Evolutionary conservation across 1,140 invertebrate genomes (phyloP), one percentile per base, ranked within the genome.

Genomic region (Drosophila equinoxialis): DNA sequence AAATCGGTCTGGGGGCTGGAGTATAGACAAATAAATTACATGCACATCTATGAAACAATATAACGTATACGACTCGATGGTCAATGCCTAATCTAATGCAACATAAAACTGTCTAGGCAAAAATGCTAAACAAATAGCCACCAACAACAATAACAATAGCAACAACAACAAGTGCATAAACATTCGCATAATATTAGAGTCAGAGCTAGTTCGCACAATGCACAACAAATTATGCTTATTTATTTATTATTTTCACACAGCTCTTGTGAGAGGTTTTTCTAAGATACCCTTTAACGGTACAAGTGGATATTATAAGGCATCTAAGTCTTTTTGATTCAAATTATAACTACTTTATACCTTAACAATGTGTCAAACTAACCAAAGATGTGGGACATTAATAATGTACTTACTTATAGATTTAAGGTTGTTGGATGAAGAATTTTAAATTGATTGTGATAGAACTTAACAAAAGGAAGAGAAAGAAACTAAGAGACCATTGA

Each of bases 91-190:
- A 75, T 85, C 74, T 75, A 72, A 54, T 57, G 61, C 42, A 62
- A 75, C 74, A 85, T 85, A 85, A 85, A 81, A 85, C 81, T 62
- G 81, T 85, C 81, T 81, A 77, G 71, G 65, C 77, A 77, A 77
- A 59, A 81, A 85, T 81, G 81, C 81, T 78, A 85, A 85, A 85
- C 81, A 85, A 85, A 85, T 77, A 83, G 69, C 76, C 72, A 60
- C 64, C 63, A 57, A 23, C 67, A 77, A 48, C 6, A 5, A 30
- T 0, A 30, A 6, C 5, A 30, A 30, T 30, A 6, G 5, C 30
- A 30, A 30, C 30, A 30, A 30, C 30, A 77, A 51, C 17, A 51
- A 51, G 72, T 84, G 77, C 73, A 84, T 77, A 84, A 77, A 66
- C 77, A 80, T 65, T 51, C 63, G 81, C 67, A 85, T 69, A 85